Percentiles rank a stretch among this genome's conserved stretches.
phyloP scores from a whole-genome alignment of 1,140 invertebrate genomes.

The Drosophila virilis region DNA sequence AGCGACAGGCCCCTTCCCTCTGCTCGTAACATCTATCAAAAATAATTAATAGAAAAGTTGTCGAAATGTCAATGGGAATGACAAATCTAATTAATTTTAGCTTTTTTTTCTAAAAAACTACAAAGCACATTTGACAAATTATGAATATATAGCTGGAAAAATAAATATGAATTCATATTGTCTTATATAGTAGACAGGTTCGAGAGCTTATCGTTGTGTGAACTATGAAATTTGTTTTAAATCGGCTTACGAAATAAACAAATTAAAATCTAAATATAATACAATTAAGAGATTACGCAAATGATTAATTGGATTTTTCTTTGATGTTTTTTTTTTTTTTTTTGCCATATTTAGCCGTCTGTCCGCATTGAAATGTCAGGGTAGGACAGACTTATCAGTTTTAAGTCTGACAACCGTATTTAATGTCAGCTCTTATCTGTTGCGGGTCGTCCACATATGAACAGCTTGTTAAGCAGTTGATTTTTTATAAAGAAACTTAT shows the following conservation, averaged over 20 bases:
- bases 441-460: neutral
- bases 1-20: slow-evolving; percentile 42
- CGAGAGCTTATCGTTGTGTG: slow-evolving; percentile 45
- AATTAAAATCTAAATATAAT: slow-evolving; percentile 78
- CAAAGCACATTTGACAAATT: slow-evolving; percentile 63
- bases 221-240: slow-evolving; percentile 75
- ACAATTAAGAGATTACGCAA: slow-evolving; percentile 77
- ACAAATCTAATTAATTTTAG: slow-evolving; percentile 80
- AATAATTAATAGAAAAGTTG: slow-evolving; percentile 82
- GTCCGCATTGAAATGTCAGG: slow-evolving; percentile 27
- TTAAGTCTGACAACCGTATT: slow-evolving; percentile 12
- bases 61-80: slow-evolving; percentile 79
- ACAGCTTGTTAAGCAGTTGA: neutral
- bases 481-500: neutral
- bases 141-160: slow-evolving; percentile 36
- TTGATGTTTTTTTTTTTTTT: slow-evolving; percentile 19
- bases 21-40: slow-evolving; percentile 66
- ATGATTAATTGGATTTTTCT: slow-evolving; percentile 74
- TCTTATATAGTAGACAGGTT: slow-evolving; percentile 9
- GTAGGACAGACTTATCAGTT: slow-evolving; percentile 30
- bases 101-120: slow-evolving; percentile 30
- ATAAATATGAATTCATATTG: slow-evolving; percentile 32
- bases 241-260: slow-evolving; percentile 78
- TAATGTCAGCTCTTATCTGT: slow-evolving; percentile 20
- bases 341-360: slow-evolving; percentile 23